Evolutionary conservation across 1,140 invertebrate species (phyloP), one percentile per base, ranked within the genome.

Genomic region (Megalonaias nervosa): DNA sequence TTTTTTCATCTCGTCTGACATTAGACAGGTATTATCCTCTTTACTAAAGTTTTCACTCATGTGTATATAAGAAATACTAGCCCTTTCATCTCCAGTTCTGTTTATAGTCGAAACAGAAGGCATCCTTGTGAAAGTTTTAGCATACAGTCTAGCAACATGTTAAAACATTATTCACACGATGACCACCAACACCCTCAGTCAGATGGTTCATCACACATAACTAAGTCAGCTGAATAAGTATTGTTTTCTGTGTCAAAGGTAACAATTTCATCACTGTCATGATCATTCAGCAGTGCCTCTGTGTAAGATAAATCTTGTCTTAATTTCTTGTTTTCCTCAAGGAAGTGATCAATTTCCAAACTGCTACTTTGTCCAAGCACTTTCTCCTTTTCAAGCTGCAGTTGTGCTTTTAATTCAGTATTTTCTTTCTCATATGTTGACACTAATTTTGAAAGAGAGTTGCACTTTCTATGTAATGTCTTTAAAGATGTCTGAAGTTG

Each of bases 1-100:
- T 48, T 81, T 81, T 12, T 66, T 62, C 64, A 75, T 81, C 70
- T 81, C 71, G 64, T 81, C 79, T 6, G 65, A 73, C 31, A 77
- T 67, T n/a, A 73, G 69, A 48, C 69, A 77, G 23, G 75, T 77
- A 38, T 81, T 15, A 19, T 55, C 61, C 68, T 77, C 26, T n/a
- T 23, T 5, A 19, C 4, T 23, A 23, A 81, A 64, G 2, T 74
- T 26, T 62, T 81, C 79, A 65, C 17, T 17, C 15, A 72, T 75
- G 15, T 69, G 74, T 38, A 21, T 61, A 31, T 75, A 75, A 59
- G 74, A 68, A 15, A 69, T 2, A 69, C 66, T 75, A 15, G 31
- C 74, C 61, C 67, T 31, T 38, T 74, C n/a, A n/a, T n/a, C n/a
- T n/a, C n/a, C n/a, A n/a, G n/a, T n/a, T n/a, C n/a, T n/a, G n/a